Conservation (phyloP, 2,797 vertebrate genomes). For the Triplophysa bombifrons region DNA sequence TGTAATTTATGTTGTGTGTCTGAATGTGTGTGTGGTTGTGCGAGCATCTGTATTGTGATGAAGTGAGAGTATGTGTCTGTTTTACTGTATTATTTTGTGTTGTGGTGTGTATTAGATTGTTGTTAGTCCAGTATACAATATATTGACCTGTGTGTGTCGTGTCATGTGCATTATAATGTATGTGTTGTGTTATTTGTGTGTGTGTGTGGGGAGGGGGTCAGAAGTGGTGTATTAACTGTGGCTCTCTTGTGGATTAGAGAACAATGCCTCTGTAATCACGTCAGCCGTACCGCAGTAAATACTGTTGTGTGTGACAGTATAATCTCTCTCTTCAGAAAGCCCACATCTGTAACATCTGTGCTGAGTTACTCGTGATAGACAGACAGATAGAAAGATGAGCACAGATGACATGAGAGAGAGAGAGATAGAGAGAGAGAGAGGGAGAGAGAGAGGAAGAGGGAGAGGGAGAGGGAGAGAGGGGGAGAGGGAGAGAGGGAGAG, state of each 20-base stretch:
- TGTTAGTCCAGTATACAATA: too few species aligned
- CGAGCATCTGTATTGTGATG: too few species aligned
- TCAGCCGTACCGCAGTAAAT: conserved; percentile 35
- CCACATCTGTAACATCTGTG: conserved; percentile 35
- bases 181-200: conserved; percentile 15
- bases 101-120: not conserved
- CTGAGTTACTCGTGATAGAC: conserved; percentile 35
- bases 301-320: conserved; percentile 30
- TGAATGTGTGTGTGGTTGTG: not conserved
- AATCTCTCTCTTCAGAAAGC: conserved; percentile 39
- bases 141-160: not conserved
- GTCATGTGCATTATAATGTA: not conserved
- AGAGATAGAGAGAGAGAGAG: not conserved
- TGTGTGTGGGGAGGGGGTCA: not conserved
- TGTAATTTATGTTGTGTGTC: not conserved
- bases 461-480: too few species aligned
- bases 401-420: not conserved
- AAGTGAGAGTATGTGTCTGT: too few species aligned
- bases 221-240: conserved; percentile 1
- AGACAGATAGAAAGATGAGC: conserved; percentile 1
- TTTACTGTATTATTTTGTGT: not conserved
- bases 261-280: conserved; percentile 37
- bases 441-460: too few species aligned
- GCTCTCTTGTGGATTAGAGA: conserved; percentile 20
- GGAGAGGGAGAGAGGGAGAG: too few species aligned